Evolutionary conservation across 2,113 vertebrate genomes (phyloP).

Genomic region (Anhinga rufa): DNA sequence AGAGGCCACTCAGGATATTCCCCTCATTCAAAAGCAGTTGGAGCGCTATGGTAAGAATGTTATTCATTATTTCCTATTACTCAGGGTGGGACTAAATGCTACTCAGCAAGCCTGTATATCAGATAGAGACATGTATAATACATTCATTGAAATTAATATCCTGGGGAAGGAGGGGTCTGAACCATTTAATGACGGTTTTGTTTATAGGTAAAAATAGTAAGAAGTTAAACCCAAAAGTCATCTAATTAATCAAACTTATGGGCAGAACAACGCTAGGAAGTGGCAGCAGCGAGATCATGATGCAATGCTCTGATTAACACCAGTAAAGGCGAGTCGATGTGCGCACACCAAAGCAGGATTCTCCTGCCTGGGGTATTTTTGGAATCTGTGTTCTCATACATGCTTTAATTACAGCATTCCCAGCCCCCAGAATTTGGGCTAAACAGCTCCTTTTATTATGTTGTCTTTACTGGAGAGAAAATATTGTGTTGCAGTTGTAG

Average conservation of each 20-base stretch:
- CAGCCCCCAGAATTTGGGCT: not conserved
- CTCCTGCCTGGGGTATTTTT: not conserved
- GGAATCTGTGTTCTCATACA: not conserved
- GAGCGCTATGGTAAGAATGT: constrained; percentile 3
- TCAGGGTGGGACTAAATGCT: not conserved
- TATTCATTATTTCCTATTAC: constrained; percentile 35
- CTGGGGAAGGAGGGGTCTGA: not conserved
- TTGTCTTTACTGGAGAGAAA: not conserved
- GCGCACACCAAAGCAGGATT: not conserved
- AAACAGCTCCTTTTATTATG: not conserved
- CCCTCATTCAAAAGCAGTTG: constrained; percentile 36
- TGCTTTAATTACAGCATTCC: not conserved
- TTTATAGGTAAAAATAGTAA: not conserved
- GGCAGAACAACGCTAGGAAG: not conserved
- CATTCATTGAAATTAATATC: not conserved
- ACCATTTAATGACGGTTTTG: not conserved
- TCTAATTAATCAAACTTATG: not conserved
- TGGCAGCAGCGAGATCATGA: not conserved
- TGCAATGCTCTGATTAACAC: not conserved
- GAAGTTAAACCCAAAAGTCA: not conserved
- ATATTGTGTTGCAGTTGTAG: not conserved
- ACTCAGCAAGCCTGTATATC: not conserved
- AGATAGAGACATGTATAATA: not conserved
- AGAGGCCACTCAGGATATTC: constrained; percentile 1
- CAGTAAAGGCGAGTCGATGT: not conserved